Evolutionary conservation across 2,888 invertebrate species (phyloP), one percentile per base, ranked within the genome.

Genomic region (Smittia aterrima): DNA sequence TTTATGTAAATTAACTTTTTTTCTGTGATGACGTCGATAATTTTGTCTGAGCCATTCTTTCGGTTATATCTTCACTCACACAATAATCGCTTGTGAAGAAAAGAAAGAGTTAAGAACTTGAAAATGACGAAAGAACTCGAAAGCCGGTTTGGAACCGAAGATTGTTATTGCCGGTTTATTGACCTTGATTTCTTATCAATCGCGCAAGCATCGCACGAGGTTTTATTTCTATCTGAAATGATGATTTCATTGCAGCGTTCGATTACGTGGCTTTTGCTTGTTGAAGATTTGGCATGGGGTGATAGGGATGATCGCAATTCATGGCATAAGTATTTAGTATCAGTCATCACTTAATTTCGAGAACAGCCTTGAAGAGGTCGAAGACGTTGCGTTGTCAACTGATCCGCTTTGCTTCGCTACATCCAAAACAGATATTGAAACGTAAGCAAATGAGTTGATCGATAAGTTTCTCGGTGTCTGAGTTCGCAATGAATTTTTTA

Each of bases 11-110:
- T 58, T 58, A 13, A 58, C 13, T 58, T 67, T 67, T 22, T 66
- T 38, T 9, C 18, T 53, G 20, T 70, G 70, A 47, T 70, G 70
- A 70, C 70, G 70, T 70, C 64, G 64, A 64, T 64, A 27, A 3
- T 27, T 64, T 64, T 27, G n/a, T 25, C 64, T 25, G 22, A 27
- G 9, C 27, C 16, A 64, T 64, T 27, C 27, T 64, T 58, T 47
- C 18, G 24, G 2, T 24, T 58, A 3, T 58, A 20, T 58, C 18
- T 24, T 22, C 58, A 27, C 27, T 24, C n/a, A 27, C n/a, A 27
- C 11, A 58, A 58, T 2, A 58, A 58, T 18, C 22, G 25, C 25
- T n/a, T 20, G 18, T n/a, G 25, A 25, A 64, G 64, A 13, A 58
- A 58, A 9, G 47, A 47, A 47, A 47, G 47, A 20, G 4, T 47